A percentile compares a stretch with the other conserved stretches of the same genome.
Conservation (phyloP, 2,113 vertebrate species). For the Limanda limanda region DNA sequence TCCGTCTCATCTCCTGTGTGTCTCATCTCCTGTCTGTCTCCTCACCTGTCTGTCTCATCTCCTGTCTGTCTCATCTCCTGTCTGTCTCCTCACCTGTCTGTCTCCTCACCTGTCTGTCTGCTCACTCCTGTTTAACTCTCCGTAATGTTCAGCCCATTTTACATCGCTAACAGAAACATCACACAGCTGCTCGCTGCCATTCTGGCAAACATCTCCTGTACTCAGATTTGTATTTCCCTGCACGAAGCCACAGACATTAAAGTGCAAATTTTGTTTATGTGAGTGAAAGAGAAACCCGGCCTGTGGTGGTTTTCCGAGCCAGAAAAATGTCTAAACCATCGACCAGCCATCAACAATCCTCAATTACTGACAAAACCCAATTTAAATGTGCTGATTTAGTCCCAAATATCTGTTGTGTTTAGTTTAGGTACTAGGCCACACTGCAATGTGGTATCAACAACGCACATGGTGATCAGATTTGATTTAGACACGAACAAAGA, state of each 20-base stretch:
- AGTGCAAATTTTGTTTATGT: conserved; percentile 29
- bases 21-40: background rate
- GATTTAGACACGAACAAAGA: background rate
- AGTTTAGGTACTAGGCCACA: background rate
- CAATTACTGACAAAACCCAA: background rate
- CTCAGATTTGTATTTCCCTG: conserved; percentile 49
- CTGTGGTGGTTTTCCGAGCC: conserved; percentile 10
- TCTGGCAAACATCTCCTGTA: conserved; percentile 50
- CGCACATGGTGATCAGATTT: background rate
- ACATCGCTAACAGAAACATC: conserved; percentile 40
- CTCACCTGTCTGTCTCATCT: too few relatives aligned
- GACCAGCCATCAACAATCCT: conserved; percentile 4
- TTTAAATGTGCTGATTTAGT: conserved; percentile 9
- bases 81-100: background rate
- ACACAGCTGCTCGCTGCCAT: conserved; percentile 66
- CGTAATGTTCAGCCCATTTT: conserved; percentile 31
- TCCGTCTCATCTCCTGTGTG: background rate
- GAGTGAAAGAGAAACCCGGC: background rate
- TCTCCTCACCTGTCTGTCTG: conserved; percentile 8
- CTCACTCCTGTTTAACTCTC: conserved; percentile 21
- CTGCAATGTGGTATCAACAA: background rate
- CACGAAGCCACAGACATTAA: conserved; percentile 4
- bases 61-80: too few relatives aligned
- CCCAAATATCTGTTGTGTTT: background rate
- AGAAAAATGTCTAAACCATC: background rate